phyloP scores from a whole-genome alignment of 2,888 invertebrate genomes.

The Parnassius glacialis region DNA sequence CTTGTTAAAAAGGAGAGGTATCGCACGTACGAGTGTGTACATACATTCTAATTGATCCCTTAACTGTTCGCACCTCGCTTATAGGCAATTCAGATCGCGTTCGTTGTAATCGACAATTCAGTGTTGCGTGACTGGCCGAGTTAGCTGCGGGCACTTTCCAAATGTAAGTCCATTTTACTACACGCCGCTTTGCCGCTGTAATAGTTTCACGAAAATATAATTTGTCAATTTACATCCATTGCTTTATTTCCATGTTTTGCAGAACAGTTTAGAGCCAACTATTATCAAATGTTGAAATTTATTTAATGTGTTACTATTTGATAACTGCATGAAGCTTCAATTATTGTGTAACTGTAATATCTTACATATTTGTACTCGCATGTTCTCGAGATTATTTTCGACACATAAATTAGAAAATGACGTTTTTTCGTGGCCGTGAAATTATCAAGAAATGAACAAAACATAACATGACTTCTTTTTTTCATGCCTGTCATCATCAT shows the following conservation, averaged over 20 bases:
- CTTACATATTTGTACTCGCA: too few relatives aligned
- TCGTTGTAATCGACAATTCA: constrained; percentile 48
- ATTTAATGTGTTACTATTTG: too few relatives aligned
- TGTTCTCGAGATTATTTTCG: too few relatives aligned
- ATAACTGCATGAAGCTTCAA: too few relatives aligned
- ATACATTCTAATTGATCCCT: constrained; percentile 20
- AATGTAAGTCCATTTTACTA: constrained; percentile 49
- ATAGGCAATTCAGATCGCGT: constrained; percentile 44
- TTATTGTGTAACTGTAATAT: too few relatives aligned
- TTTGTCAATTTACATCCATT: constrained; percentile 7
- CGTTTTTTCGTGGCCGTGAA: too few relatives aligned
- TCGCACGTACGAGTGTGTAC: constrained; percentile 1
- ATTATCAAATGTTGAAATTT: too few relatives aligned
- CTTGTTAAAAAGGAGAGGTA: constrained; percentile 2
- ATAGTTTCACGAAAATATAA: constrained; percentile 21
- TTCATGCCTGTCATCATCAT: too few relatives aligned
- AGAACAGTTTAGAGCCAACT: background rate
- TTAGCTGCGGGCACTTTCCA: constrained; percentile 54
- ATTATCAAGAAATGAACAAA: too few relatives aligned
- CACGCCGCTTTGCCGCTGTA: constrained; percentile 17
- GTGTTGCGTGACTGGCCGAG: constrained; percentile 55
- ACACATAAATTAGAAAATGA: too few relatives aligned
- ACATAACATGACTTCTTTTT: too few relatives aligned
- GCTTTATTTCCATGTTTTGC: background rate
- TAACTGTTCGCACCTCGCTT: constrained; percentile 32